Percentiles rank a stretch among this genome's conserved stretches.
Conservation (phyloP, 2,113 vertebrate genomes). For the Muscicapa adusta region DNA sequence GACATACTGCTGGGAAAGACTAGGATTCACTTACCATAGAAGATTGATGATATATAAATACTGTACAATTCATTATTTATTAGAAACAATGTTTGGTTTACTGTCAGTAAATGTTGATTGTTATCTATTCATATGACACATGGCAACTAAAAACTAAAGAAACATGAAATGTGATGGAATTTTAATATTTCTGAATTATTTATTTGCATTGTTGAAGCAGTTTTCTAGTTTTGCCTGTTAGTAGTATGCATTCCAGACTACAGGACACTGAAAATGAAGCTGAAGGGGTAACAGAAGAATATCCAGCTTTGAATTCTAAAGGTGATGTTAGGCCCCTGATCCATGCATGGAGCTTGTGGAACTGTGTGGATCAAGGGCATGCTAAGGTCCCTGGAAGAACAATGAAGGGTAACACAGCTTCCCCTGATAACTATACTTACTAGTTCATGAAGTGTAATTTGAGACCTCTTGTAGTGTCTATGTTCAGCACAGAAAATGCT, state of each 20-base stretch:
- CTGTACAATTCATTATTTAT: background rate
- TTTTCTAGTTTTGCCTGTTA: background rate
- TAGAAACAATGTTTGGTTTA: background rate
- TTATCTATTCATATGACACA: background rate
- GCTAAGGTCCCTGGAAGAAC: slow-evolving; percentile 31
- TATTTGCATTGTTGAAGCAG: background rate
- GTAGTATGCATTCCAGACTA: background rate
- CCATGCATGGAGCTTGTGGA: background rate
- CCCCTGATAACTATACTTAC: background rate
- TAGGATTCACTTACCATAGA: background rate
- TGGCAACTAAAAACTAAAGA: background rate
- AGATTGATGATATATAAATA: background rate
- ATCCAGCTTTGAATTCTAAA: background rate
- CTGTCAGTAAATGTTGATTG: background rate
- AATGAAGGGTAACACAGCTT: slow-evolving; percentile 1
- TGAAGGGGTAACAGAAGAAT: background rate
- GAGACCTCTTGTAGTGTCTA: slow-evolving; percentile 10
- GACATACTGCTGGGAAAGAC: background rate
- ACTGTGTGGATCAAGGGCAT: background rate
- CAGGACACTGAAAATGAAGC: background rate
- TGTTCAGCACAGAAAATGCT: background rate
- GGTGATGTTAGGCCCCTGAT: slow-evolving; percentile 2
- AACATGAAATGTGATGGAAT: background rate
- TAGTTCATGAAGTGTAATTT: slow-evolving; percentile 19
- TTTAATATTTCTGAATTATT: background rate